Base-by-base conservation (phyloP, 2,113 vertebrate species). In the Stercorarius parasiticus region DNA sequence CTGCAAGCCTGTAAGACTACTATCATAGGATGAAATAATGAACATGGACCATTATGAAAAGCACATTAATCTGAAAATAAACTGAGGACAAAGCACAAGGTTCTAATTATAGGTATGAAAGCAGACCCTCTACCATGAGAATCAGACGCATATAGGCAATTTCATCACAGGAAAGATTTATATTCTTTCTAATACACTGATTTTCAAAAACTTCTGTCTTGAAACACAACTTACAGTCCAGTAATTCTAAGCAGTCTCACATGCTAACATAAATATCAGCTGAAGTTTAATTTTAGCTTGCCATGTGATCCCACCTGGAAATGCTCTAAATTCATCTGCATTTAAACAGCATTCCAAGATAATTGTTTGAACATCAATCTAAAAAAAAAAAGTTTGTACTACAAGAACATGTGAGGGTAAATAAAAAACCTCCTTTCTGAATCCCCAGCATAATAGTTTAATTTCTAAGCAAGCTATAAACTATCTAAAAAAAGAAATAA, bases 271-370 rank as follows among this genome's bases (percentile, higher is more conserved):
- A 66, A 79, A 65, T 47, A 92, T 59, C 65, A 88, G 53, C 26
- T 93, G 58, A 90, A 72, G 16, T 65, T 92, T 88, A 96, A 53
- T 92, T 93, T 94, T 88, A 86, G 40, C 15, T 47, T 90, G 43
- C 58, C 56, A 27, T 52, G 62, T 86, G 74, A 93, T 90, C 6
- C 16, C 40, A 95, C 61, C 36, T 90, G 53, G 32, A 80, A 85
- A 69, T 43, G 25, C 53, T 82, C 62, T 80, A 80, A 21, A 52
- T 86, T 47, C 40, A 79, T 59, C 32, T 76, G 32, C 19, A 6
- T 83, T 82, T 91, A 84, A 90, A 67, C 10, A 81, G 10, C 6
- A 45, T 74, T 89, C 21, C 15, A 22, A 66, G 53, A 38, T n/a
- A 93, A 58, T 3, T 40, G 11, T 29, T 59, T 69, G 36, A 92